Base-by-base conservation (phyloP, 2,797 vertebrate species). In the Vireo griseus region DNA sequence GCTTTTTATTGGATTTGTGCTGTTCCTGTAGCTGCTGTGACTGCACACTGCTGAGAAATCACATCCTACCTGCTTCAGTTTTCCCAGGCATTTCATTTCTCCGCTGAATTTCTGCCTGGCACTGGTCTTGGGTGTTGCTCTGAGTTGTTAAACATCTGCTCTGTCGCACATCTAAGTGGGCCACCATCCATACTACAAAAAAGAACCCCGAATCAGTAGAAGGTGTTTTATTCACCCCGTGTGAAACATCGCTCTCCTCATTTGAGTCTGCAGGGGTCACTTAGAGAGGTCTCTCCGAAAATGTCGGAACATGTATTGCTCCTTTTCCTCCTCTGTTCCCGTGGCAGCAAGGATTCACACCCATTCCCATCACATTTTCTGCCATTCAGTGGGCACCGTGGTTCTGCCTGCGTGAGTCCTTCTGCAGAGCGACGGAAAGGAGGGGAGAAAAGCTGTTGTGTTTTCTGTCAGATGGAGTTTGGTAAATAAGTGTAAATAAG, bases 401-500 rank as follows among this genome's bases (percentile, higher is more conserved):
- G 42, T 16, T 74, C 87, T 92, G 86, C 61, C 92, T 92, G 78
- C 18, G 1, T 92, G 91, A 94, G 35, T 68, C 61, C 57, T 92
- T 86, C 87, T 55, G 61, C 61, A 50, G 72, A 85, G 51, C 0
- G 0, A 26, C 0, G 1, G 63, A 63, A 63, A 62, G 67, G 42
- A 81, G 28, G 50, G n/a, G n/a, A 91, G 61, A 35, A 61, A 69
- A 88, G 48, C 82, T 95, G 93, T 90, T 75, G 69, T 91, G 90
- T 80, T 76, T 88, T 74, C 96, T 96, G 96, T 95, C 96, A 95
- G 88, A 86, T 83, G 69, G 68, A 90, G 85, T 96, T 95, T 94
- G 86, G 91, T 92, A 95, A 96, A 92, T 92, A 94, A 96, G 95
- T 94, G 94, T 94, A 96, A 96, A 96, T 91, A 95, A 94, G 73